Evolutionary conservation across 2,888 invertebrate species (phyloP), one percentile per base, ranked within the genome.

Genomic region (Eupeodes latifasciatus): DNA sequence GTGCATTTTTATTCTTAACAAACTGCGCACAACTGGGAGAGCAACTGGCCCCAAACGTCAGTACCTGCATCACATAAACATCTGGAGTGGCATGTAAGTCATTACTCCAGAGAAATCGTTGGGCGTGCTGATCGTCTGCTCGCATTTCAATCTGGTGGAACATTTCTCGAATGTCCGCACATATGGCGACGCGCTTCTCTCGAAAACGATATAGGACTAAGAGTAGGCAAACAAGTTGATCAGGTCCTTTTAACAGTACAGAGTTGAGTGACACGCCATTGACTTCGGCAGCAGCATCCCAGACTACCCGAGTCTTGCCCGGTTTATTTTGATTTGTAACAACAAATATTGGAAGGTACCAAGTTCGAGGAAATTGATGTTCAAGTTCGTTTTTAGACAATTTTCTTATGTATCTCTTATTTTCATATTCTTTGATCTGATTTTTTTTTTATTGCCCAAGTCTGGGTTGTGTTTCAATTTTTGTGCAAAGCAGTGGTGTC

Each of bases 121-220:
- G 90, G 0, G 91, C 91, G 19, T 91, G 81, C 62, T 87, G 76
- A 34, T 87, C 89, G 1, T 91, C 89, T 6, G 80, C 6, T 10
- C 85, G 77, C 9, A 92, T 90, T 91, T 91, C 86, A 19, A 19
- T 19, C 19, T 19, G 19, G 19, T 19, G 19, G 19, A 19, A 19
- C 19, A 19, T 19, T 19, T 90, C 90, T 78, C 71, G 83, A 5
- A 92, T 90, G 69, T 92, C 91, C 0, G 89, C 91, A n/a, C 89
- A 89, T 6, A 93, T 89, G 0, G 91, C 93, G 14, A 92, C 88
- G 55, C 69, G 86, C 34, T 91, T 84, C 89, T 92, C 91, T 47
- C 93, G 79, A 82, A 93, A 93, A 0, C 92, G 90, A 80, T 92
- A 90, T 57, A 93, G 74, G 0, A 93, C 91, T 2, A 92, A 92